A percentile compares a stretch with the other conserved stretches of the same genome.
These are phyloP conservation scores for human (Homo sapiens) DNA, from an alignment of 2,113 vertebrate species.

Conservation along the genomic window GRCh38 chr2:17281501-17282000, in stretches of 20 bases:
- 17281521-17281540: background rate
- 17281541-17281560: background rate
- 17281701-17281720: constrained; percentile 41
- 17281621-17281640: background rate
- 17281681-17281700: constrained; percentile 42
- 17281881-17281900: background rate
- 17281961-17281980: background rate
- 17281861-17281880: background rate
- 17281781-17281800: constrained; percentile 33
- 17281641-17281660: background rate
- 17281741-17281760: constrained; percentile 18
- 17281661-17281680: constrained; percentile 56
- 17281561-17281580: background rate
- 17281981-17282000: background rate
- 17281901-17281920: background rate
- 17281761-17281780: constrained; percentile 53
- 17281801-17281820: constrained; percentile 18
- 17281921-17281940: background rate
- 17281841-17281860: background rate
- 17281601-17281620: background rate
- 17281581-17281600: background rate
- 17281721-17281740: constrained; percentile 46
- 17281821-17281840: background rate
- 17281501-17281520: background rate
- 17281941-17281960: background rate